A percentile compares a stretch with the other conserved stretches of the same genome.
phyloP scores from a whole-genome alignment of 2,797 vertebrate genomes.

The Eurystomus glaucurus region DNA sequence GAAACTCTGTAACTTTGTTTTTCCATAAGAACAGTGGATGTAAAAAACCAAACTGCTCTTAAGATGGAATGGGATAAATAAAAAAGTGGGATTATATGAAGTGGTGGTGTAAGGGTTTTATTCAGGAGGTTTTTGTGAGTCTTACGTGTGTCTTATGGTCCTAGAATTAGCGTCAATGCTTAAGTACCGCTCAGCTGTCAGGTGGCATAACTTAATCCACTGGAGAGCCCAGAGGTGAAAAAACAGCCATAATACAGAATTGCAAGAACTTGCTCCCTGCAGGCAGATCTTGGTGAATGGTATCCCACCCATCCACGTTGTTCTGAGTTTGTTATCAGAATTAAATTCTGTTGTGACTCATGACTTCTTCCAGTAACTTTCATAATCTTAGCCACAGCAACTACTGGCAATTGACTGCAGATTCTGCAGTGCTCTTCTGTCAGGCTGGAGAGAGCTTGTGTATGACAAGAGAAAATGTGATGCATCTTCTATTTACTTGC shows the following conservation, averaged over 20 bases:
- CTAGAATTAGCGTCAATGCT: not conserved
- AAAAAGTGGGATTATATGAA: not conserved
- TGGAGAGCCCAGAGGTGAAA: not conserved
- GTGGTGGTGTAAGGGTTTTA: not conserved
- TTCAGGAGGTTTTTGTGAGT: not conserved
- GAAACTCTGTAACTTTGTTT: not conserved
- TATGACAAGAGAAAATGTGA: not conserved
- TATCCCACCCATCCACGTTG: not conserved
- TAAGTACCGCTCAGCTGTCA: not conserved
- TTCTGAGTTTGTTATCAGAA: not conserved
- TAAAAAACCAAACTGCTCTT: not conserved
- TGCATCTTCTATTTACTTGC: not conserved
- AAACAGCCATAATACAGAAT: not conserved
- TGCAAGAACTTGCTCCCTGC: not conserved
- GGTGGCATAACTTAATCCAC: not conserved
- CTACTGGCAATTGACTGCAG: not conserved
- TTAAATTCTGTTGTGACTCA: not conserved
- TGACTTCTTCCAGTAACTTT: not conserved
- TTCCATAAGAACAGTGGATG: not conserved
- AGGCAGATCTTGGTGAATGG: not conserved
- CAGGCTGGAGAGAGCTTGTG: not conserved
- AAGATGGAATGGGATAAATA: not conserved
- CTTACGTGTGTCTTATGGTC: not conserved
- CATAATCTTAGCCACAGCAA: not conserved
- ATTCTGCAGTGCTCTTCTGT: not conserved